Conservation (phyloP, 2,113 vertebrate genomes). For the Clinocottus analis region DNA sequence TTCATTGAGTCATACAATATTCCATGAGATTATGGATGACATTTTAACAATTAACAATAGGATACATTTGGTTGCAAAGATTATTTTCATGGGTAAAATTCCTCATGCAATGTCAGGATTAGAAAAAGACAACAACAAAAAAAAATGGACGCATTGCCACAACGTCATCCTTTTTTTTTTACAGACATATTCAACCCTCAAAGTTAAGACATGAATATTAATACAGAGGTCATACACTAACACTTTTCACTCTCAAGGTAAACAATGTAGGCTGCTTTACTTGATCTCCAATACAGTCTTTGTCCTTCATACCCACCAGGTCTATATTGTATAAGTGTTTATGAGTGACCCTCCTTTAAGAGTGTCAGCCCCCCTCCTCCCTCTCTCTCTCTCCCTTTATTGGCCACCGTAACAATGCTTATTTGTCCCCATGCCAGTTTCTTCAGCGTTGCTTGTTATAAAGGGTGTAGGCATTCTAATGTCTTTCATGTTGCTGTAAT, state of each 20-base stretch:
- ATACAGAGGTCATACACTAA: constrained; percentile 6
- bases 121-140: neutral
- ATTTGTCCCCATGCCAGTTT: constrained; percentile 72
- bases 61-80: constrained; percentile 14
- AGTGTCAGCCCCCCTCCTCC: constrained; percentile 38
- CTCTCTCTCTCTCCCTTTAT: constrained; percentile 54
- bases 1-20: constrained; percentile 14
- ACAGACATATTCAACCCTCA: constrained; percentile 25
- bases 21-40: constrained; percentile 9
- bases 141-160: constrained; percentile 13
- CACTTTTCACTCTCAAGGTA: constrained; percentile 49
- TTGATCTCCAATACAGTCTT: constrained; percentile 52
- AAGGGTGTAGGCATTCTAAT: constrained; percentile 81
- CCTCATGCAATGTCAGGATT: constrained; percentile 5
- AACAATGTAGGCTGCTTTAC: constrained; percentile 44
- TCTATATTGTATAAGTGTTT: constrained; percentile 65
- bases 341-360: constrained; percentile 57
- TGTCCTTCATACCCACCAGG: constrained; percentile 51
- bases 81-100: constrained; percentile 10
- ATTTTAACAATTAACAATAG: neutral
- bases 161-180: constrained; percentile 18
- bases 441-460: constrained; percentile 79
- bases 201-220: constrained; percentile 18
- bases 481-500: constrained; percentile 86
- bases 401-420: constrained; percentile 65